A percentile compares a stretch with the other conserved stretches of the same genome.
Evolutionary conservation across 2,888 invertebrate genomes (phyloP).

Genomic region (Macroteleia sp.): DNA sequence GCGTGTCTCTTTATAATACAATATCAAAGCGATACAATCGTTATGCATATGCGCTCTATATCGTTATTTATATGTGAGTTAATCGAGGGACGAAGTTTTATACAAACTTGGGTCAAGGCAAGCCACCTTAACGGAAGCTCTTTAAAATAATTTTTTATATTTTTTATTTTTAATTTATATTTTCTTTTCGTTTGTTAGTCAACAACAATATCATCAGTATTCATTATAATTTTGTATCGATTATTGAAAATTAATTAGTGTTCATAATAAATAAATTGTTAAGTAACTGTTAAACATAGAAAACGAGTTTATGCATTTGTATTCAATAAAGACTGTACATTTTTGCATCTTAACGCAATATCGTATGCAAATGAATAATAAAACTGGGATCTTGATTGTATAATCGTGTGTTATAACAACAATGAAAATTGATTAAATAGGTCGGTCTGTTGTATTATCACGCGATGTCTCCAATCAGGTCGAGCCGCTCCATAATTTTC

Average conservation of each 20-base stretch:
- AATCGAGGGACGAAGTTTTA: constrained; percentile 45
- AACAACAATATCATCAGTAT: no score
- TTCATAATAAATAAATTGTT: no score
- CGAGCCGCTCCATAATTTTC: constrained; percentile 39
- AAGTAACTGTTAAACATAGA: no score
- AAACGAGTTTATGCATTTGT: not conserved
- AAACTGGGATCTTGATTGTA: constrained; percentile 15
- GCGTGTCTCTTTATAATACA: constrained; percentile 52
- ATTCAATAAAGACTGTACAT: not conserved
- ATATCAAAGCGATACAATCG: constrained; percentile 45
- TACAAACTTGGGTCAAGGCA: constrained; percentile 53
- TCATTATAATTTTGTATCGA: no score
- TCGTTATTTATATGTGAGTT: constrained; percentile 19
- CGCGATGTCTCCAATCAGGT: constrained; percentile 22
- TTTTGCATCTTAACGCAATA: not conserved
- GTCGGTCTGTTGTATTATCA: constrained; percentile 42
- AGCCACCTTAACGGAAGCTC: constrained; percentile 32
- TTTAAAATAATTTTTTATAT: not conserved
- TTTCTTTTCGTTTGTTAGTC: no score
- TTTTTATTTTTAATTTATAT: no score
- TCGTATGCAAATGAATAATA: constrained; percentile 8
- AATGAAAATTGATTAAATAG: constrained; percentile 34
- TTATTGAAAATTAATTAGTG: no score
- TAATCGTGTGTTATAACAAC: constrained; percentile 5
- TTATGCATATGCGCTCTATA: constrained; percentile 33